Conservation (phyloP, 2,888 invertebrate species). For the Vanessa cardui region DNA sequence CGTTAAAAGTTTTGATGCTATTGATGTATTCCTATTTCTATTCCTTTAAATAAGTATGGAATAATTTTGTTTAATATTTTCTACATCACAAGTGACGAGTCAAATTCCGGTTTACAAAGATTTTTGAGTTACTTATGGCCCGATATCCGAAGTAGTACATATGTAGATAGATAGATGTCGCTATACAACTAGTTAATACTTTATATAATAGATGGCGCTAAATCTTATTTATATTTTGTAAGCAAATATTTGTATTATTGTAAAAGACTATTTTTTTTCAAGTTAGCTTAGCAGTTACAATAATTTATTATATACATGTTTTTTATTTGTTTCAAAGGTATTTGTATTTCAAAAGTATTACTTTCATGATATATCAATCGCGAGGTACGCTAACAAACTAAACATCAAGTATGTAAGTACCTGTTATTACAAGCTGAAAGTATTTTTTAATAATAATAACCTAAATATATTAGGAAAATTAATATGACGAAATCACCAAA, state of each 20-base stretch:
- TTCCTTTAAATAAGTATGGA: neutral
- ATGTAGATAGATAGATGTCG: slow-evolving; percentile 33
- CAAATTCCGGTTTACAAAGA: slow-evolving; percentile 1
- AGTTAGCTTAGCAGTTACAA: neutral
- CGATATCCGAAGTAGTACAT: slow-evolving; percentile 19
- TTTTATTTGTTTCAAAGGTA: neutral
- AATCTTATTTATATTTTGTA: slow-evolving; percentile 1
- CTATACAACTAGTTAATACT: slow-evolving; percentile 10
- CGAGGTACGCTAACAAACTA: too few species aligned
- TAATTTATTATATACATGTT: neutral
- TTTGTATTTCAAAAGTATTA: too few species aligned
- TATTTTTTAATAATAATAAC: too few species aligned
- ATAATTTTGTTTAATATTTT: neutral
- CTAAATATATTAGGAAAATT: too few species aligned
- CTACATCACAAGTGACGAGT: slow-evolving; percentile 12
- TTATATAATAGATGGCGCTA: slow-evolving; percentile 34
- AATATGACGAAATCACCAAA: too few species aligned
- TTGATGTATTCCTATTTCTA: too few species aligned
- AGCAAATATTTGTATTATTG: neutral
- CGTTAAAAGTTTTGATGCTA: too few species aligned
- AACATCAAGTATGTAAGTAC: too few species aligned
- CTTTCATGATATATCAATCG: too few species aligned
- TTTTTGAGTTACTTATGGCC: slow-evolving; percentile 7
- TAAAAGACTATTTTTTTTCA: neutral
- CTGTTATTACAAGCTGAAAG: too few species aligned